Conservation (phyloP, 2,113 vertebrate genomes). For the Rhagologus leucostigma region DNA sequence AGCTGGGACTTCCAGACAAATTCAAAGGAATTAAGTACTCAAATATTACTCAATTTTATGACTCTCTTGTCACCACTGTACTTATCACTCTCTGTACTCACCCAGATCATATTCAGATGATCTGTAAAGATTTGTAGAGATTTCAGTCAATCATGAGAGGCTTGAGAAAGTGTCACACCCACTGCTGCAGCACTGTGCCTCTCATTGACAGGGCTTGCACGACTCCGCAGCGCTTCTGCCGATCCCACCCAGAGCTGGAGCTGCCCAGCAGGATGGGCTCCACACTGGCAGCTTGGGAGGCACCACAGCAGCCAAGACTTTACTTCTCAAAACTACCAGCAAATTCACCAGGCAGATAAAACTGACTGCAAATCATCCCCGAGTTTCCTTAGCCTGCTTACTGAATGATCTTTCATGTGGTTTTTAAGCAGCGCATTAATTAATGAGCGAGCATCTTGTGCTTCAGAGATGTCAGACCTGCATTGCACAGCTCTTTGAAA, state of each 20-base stretch:
- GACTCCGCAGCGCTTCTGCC: background rate
- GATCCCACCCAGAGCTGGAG: background rate
- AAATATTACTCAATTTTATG: background rate
- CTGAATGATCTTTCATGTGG: background rate
- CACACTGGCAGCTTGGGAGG: background rate
- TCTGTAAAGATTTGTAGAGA: background rate
- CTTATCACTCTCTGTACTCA: background rate
- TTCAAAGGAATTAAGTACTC: background rate
- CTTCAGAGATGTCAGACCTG: background rate
- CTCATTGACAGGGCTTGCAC: background rate
- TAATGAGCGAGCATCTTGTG: conserved; percentile 31
- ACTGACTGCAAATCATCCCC: background rate
- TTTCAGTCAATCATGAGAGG: background rate
- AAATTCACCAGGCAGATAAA: background rate
- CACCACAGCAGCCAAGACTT: background rate
- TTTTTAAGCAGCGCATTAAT: background rate
- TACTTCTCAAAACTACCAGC: background rate
- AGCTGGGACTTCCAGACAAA: background rate
- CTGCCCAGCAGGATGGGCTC: background rate
- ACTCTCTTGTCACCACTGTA: no score
- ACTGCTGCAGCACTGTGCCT: background rate
- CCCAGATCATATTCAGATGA: background rate
- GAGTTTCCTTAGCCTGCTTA: background rate
- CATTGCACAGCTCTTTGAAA: background rate
- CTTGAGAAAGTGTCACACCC: no score